Evolutionary conservation across 2,888 invertebrate species (phyloP).

Genomic region (Orthonevra nobilis): DNA sequence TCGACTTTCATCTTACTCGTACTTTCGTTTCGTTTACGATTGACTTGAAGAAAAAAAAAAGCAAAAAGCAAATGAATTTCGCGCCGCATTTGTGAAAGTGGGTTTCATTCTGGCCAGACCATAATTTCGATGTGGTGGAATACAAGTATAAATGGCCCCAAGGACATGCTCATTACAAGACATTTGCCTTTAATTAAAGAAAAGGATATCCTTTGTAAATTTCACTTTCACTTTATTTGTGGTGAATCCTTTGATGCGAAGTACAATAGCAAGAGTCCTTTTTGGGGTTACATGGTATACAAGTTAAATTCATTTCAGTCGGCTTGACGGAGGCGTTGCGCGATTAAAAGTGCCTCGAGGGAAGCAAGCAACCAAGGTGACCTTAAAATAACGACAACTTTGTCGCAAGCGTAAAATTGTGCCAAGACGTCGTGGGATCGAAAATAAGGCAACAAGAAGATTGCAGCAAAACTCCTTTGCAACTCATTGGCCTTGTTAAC

Average conservation of each 20-base stretch:
- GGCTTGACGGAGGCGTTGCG: slow-evolving; percentile 5
- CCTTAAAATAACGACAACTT: slow-evolving; percentile 51
- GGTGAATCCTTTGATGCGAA: slow-evolving; percentile 33
- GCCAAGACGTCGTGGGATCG: slow-evolving; percentile 50
- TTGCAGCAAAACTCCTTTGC: slow-evolving; percentile 57
- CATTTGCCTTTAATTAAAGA: slow-evolving; percentile 56
- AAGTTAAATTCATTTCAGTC: slow-evolving; percentile 22
- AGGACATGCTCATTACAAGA: slow-evolving; percentile 65
- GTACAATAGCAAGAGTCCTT: too few species aligned
- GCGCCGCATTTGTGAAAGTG: slow-evolving; percentile 13
- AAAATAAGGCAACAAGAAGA: slow-evolving; percentile 52
- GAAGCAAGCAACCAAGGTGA: slow-evolving; percentile 36
- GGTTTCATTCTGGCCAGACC: not conserved
- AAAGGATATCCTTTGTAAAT: slow-evolving; percentile 35
- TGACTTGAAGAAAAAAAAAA: too few species aligned
- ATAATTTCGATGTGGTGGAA: not conserved
- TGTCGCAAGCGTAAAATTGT: slow-evolving; percentile 23
- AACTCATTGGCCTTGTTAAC: slow-evolving; percentile 65
- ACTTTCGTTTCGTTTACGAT: slow-evolving; percentile 32
- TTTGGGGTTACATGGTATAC: too few species aligned
- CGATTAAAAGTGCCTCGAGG: slow-evolving; percentile 19
- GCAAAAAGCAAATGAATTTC: too few species aligned
- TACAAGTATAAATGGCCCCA: slow-evolving; percentile 13
- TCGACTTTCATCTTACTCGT: slow-evolving; percentile 23
- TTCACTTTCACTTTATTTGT: slow-evolving; percentile 19